Conservation (phyloP, 2,888 invertebrate genomes). For the Erebia ligea region DNA sequence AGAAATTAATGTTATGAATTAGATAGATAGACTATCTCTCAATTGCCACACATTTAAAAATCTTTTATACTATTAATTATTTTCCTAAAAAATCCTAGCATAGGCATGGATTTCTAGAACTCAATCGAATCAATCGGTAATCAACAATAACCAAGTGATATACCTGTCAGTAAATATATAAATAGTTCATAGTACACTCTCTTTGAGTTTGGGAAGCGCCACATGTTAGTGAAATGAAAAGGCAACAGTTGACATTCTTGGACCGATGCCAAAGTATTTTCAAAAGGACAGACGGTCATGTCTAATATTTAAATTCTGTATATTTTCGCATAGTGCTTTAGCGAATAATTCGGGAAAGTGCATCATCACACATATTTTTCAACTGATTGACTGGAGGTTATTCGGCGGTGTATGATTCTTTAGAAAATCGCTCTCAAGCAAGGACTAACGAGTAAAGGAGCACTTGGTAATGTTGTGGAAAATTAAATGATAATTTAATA, state of each 20-base stretch:
- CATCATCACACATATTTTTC: too few species aligned
- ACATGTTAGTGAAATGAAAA: conserved; percentile 42
- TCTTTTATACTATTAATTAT: too few species aligned
- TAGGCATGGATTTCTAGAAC: neutral
- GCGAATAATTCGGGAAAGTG: neutral
- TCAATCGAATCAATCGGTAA: neutral
- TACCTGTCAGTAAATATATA: conserved; percentile 1
- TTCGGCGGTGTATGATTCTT: too few species aligned
- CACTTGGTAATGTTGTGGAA: too few species aligned
- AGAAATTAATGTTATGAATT: too few species aligned
- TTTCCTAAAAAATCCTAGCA: neutral
- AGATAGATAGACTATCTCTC: too few species aligned
- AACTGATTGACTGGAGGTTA: too few species aligned
- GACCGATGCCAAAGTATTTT: conserved; percentile 53
- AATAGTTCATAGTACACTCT: conserved; percentile 3
- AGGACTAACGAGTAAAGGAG: too few species aligned
- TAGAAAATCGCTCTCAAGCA: too few species aligned
- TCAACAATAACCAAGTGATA: neutral
- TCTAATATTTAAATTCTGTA: neutral
- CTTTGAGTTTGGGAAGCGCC: neutral
- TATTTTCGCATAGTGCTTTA: neutral
- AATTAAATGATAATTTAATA: too few species aligned
- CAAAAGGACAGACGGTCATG: conserved; percentile 42
- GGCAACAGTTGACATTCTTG: conserved; percentile 47
- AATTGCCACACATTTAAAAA: too few species aligned